Conservation (phyloP, 2,113 vertebrate genomes). For the Oreochromis tanganicae region DNA sequence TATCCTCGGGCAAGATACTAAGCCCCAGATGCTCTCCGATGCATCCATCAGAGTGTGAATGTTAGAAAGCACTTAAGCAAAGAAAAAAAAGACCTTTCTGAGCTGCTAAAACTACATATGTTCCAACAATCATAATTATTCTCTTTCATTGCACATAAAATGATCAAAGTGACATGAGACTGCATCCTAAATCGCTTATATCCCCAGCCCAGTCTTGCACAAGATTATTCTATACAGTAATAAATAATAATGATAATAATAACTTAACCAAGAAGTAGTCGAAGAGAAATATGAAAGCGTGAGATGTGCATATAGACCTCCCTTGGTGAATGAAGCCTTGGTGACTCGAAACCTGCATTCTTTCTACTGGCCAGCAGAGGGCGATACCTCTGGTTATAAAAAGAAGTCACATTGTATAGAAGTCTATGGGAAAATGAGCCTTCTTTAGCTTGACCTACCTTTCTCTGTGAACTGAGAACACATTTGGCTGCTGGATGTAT, state of each 20-base stretch:
- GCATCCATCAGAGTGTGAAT: rapidly evolving
- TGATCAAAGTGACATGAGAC: neutral
- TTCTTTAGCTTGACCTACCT: neutral
- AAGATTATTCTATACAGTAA: neutral
- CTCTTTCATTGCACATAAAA: neutral
- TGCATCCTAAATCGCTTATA: neutral
- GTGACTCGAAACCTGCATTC: neutral
- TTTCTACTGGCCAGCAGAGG: neutral
- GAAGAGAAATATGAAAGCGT: neutral
- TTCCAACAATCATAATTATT: neutral
- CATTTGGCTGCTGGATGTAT: neutral
- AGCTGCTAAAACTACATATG: neutral
- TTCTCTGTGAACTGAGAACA: rapidly evolving
- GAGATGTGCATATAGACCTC: neutral
- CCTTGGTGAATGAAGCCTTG: neutral
- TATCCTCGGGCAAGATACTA: neutral
- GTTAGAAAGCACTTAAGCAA: neutral
- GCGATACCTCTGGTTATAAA: neutral
- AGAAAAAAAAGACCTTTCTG: neutral
- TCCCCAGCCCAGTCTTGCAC: rapidly evolving
- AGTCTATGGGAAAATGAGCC: neutral
- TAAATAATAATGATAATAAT: neutral
- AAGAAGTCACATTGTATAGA: neutral
- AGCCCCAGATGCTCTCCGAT: neutral
- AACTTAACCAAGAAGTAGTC: neutral